Conservation (phyloP, 2,797 vertebrate species). For the Naso thynnoides region DNA sequence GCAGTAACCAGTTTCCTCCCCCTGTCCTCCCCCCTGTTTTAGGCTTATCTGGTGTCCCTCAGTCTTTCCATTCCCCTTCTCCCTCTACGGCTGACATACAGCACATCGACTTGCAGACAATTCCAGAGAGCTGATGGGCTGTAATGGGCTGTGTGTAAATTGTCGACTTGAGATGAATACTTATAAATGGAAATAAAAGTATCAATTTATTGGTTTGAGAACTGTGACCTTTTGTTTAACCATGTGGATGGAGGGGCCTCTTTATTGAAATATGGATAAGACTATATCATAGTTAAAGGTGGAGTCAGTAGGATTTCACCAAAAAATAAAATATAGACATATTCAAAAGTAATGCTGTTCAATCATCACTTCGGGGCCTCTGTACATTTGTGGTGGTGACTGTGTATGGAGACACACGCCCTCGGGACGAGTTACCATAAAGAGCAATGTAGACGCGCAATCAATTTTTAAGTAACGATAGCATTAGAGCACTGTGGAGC, state of each 20-base stretch:
- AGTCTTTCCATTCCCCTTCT: constrained; percentile 55
- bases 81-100: constrained; percentile 53
- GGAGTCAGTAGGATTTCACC: no score
- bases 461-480: no score
- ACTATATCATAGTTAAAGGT: no score
- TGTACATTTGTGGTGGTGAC: no score
- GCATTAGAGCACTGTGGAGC: no score
- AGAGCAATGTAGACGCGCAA: no score
- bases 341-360: no score
- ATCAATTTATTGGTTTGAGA: constrained; percentile 64
- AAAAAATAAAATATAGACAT: no score
- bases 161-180: constrained; percentile 77
- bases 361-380: no score
- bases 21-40: constrained; percentile 38
- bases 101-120: constrained; percentile 63
- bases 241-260: neutral
- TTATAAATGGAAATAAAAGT: constrained; percentile 83
- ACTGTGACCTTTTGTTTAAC: neutral
- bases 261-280: neutral
- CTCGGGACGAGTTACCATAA: no score
- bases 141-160: constrained; percentile 65
- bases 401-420: no score
- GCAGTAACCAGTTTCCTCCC: constrained; percentile 64
- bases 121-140: constrained; percentile 74
- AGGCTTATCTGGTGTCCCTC: constrained; percentile 64